These are phyloP conservation scores for Chalcis sispes DNA, from an alignment of 2,888 invertebrate genomes.

Conservation along the genomic window DNA sequence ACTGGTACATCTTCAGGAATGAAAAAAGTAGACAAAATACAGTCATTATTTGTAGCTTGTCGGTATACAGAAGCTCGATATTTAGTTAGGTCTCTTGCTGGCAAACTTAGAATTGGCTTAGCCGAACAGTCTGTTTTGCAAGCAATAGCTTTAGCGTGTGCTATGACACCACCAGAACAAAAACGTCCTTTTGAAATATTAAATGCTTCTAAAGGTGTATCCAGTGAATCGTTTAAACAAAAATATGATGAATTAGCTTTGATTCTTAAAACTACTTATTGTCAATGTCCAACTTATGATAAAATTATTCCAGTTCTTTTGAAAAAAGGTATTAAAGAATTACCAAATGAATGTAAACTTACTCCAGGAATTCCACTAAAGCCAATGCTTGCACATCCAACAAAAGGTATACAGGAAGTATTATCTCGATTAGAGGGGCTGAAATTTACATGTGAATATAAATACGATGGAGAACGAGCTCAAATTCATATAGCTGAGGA, in stretches of 20 bases:
- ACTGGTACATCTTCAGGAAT: slow-evolving; percentile 85
- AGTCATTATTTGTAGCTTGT: slow-evolving; percentile 94
- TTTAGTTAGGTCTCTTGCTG: slow-evolving; percentile 92
- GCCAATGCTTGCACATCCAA: slow-evolving; percentile 99
- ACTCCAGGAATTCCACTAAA: slow-evolving; percentile 95
- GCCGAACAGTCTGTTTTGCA: slow-evolving; percentile 94
- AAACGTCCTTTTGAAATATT: slow-evolving; percentile 80
- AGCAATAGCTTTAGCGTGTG: slow-evolving; percentile 91
- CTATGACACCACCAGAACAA: slow-evolving; percentile 87
- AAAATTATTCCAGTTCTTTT: slow-evolving; percentile 88
- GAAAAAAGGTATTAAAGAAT: slow-evolving; percentile 83
- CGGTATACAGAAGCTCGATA: slow-evolving; percentile 91
- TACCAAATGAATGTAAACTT: slow-evolving; percentile 89
- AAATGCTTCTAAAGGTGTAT: slow-evolving; percentile 81
- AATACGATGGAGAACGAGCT: slow-evolving; percentile 99
- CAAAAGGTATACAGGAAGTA: slow-evolving; percentile 94
- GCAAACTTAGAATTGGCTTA: slow-evolving; percentile 96
- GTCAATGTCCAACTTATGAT: slow-evolving; percentile 97
- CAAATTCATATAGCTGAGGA: slow-evolving; percentile 85
- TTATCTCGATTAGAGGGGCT: slow-evolving; percentile 86
- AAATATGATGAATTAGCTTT: slow-evolving; percentile 85
- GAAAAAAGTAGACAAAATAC: slow-evolving; percentile 95
- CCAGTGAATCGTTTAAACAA: slow-evolving; percentile 84
- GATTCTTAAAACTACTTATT: slow-evolving; percentile 93
- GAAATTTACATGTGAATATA: slow-evolving; percentile 98